Evolutionary conservation across 2,113 vertebrate genomes (phyloP), one percentile per base, ranked within the genome.

Genomic region (Ictidomys tridecemlineatus): DNA sequence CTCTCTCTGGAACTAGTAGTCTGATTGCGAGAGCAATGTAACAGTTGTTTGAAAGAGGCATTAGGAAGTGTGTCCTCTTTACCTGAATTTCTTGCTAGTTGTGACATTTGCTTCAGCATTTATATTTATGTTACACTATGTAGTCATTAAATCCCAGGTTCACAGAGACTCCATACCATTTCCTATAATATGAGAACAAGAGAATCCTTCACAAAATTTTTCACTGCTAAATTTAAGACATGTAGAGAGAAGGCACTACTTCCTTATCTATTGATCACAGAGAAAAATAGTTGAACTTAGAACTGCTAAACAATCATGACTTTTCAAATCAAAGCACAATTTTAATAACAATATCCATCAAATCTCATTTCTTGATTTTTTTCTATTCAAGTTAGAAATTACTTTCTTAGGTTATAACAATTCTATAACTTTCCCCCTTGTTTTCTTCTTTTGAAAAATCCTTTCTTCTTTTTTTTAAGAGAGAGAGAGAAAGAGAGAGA

Each of bases 301-400:
- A 88, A 70, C 26, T 79, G 26, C 26, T 84, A 17, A 58, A 58
- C 61, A 63, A 2, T 85, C 1, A 22, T 45, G 34, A 88, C 14
- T 91, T 93, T 73, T 93, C 9, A 73, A 56, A 26, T 95, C 37
- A 88, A 48, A 67, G 37, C 28, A 72, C 22, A 69, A 53, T 94
- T 72, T 74, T 51, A 78, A 90, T 39, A 78, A 22, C 42, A 74
- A 37, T 83, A 45, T 48, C 18, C 79, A 72, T 85, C 8, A 78
- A 61, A 69, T 94, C 3, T 96, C 34, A 88, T 87, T 86, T 86
- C 39, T 86, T 93, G 72, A 51, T 45, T 78, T 48, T 95, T 95
- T 65, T 56, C n/a, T 13, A 58, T 72, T 83, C 92, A 18, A 85
- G 4, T 85, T 70, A 89, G 56, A 85, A 78, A 16, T 56, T 69